Percentiles rank a stretch among this genome's conserved stretches.
phyloP scores from a whole-genome alignment of 2,797 vertebrate species.

The Cheirogaleus major region DNA sequence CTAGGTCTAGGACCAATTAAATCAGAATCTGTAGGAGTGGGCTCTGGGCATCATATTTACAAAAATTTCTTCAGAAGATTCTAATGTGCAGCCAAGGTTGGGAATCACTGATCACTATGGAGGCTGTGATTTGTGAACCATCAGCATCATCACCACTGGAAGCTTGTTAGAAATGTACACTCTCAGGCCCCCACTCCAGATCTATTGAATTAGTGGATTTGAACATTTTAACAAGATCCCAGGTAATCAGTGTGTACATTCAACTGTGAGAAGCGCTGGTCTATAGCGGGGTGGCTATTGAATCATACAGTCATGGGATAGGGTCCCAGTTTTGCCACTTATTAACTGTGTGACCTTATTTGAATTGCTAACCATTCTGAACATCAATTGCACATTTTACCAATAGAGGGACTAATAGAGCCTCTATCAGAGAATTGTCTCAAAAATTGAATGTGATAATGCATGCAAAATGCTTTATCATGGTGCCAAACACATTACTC shows the following conservation, averaged over 20 bases:
- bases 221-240: not conserved
- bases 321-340: not conserved
- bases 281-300: not conserved
- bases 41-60: not conserved
- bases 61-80: not conserved
- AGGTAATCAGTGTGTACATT: not conserved
- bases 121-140: not conserved
- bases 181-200: not conserved
- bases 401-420: not conserved
- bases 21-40: not conserved
- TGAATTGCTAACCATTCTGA: not conserved
- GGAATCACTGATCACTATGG: not conserved
- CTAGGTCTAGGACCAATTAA: not conserved
- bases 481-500: not conserved
- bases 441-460: not conserved
- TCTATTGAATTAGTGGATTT: not conserved
- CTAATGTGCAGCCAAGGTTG: not conserved
- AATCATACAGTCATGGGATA: not conserved
- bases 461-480: not conserved
- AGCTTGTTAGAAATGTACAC: not conserved
- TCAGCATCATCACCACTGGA: not conserved
- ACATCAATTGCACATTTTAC: conserved; percentile 9
- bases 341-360: not conserved
- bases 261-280: not conserved
- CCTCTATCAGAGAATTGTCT: not conserved